These are phyloP conservation scores for Sebastes dallii DNA, from an alignment of 2,797 vertebrate species.

Conservation along the genomic window DNA sequence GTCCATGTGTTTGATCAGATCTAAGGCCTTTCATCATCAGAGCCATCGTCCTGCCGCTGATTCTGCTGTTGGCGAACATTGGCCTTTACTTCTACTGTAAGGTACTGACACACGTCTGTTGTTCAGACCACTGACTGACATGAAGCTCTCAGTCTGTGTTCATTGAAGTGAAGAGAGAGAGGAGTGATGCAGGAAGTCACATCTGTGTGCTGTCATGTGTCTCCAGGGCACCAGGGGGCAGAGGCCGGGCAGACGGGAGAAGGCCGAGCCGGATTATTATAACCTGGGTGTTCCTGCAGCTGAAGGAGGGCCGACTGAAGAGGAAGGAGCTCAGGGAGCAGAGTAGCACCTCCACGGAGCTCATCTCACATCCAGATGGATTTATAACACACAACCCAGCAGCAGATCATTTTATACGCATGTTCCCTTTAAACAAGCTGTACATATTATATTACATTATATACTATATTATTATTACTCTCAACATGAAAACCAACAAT, in stretches of 20 bases:
- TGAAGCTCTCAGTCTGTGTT: not conserved
- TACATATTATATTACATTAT: no score
- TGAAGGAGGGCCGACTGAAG: not conserved
- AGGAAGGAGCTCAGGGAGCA: not conserved
- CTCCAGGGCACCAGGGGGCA: not conserved
- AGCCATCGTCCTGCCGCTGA: not conserved
- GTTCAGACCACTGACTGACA: not conserved
- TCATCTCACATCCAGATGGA: no score
- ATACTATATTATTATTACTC: no score
- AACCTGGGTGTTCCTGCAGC: not conserved
- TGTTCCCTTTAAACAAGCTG: no score
- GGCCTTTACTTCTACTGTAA: not conserved
- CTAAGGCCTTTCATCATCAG: not conserved
- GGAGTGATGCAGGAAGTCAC: not conserved
- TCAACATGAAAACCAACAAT: no score
- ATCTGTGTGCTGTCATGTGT: not conserved
- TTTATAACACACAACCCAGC: no score
- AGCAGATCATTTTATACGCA: no score
- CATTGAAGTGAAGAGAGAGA: not conserved
- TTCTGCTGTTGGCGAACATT: not conserved
- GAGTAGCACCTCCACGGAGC: no score
- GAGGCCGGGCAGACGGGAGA: not conserved
- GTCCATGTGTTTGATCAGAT: not conserved
- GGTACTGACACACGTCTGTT: not conserved
- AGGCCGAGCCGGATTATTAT: not conserved